Evolutionary conservation across 2,888 invertebrate genomes (phyloP), one percentile per base, ranked within the genome.

Genomic region (Ganaspis brasiliensis): DNA sequence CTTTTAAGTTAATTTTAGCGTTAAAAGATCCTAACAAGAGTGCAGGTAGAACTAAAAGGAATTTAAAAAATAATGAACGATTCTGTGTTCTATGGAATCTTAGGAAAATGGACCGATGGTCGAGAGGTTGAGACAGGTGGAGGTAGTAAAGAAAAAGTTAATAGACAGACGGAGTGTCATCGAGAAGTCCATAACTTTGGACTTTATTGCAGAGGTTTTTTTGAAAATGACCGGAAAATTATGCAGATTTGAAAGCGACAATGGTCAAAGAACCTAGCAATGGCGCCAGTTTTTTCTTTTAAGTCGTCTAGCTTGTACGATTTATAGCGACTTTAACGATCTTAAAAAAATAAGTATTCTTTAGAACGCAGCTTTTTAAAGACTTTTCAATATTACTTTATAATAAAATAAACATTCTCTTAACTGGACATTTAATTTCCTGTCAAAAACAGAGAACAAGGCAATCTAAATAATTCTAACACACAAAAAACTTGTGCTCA

Each of bases 241-340:
- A 67, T 67, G 67, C 67, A 67, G 21, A 67, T 45, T 45, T 21
- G 67, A 14, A 40, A 37, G 67, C 45, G 40, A 45, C 40, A 9
- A 14, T 67, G 67, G 67, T 45, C 40, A 37, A 67, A n/a, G 21
- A 24, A 37, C 21, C 24, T 24, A n/a, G 10, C 8, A 59, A n/a
- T 24, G 37, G 67, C 24, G 37, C 40, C 45, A 19, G 12, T 21
- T 40, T 67, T 67, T 67, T 14, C 16, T 67, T 67, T 40, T 40
- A 5, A 26, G 21, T 45, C 2, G 40, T 67, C 67, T 24, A 40
- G 21, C 67, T 24, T 45, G 12, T 24, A 21, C 40, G 24, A 67
- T 67, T 67, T 67, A 67, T 67, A 67, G 45, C 37, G 67, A 67
- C 67, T 40, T 67, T 37, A 63, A 63, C 61, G 37, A 63, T 63